These are phyloP conservation scores for Oncorhynchus kisutch DNA, from an alignment of 2,113 vertebrate genomes.

Conservation along the genomic window DNA sequence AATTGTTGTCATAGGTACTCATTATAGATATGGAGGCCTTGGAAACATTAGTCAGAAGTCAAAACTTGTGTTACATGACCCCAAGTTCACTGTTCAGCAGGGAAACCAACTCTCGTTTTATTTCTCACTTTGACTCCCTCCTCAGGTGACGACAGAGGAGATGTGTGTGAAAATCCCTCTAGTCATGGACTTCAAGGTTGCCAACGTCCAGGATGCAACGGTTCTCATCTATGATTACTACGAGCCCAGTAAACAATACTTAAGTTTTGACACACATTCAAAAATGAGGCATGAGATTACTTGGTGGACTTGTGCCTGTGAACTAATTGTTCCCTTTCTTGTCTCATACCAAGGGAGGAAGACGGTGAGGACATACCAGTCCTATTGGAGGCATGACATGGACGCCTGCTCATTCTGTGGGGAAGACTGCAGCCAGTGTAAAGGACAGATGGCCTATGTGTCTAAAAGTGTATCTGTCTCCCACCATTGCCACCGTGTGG, in stretches of 20 bases:
- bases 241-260: conserved; percentile 81
- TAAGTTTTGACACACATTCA: not conserved
- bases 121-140: conserved; percentile 25
- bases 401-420: conserved; percentile 69
- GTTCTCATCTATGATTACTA: conserved; percentile 86
- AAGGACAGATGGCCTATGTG: not conserved
- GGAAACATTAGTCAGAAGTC: too few species aligned
- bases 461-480: not conserved
- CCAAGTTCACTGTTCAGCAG: not conserved
- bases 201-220: conserved; percentile 76
- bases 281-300: not conserved
- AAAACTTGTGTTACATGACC: not conserved
- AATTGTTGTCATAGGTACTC: not conserved
- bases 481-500: not conserved
- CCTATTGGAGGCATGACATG: conserved; percentile 62
- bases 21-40: not conserved
- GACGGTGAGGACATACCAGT: conserved; percentile 74
- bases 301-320: not conserved
- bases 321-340: conserved; percentile 40
- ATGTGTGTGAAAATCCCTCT: conserved; percentile 79
- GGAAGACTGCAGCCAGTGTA: conserved; percentile 66
- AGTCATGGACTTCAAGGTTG: conserved; percentile 78
- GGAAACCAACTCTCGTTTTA: not conserved
- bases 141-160: conserved; percentile 78
- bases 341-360: conserved; percentile 68